Evolutionary conservation across 2,113 vertebrate genomes (phyloP).

Genomic region (Gila orcuttii): DNA sequence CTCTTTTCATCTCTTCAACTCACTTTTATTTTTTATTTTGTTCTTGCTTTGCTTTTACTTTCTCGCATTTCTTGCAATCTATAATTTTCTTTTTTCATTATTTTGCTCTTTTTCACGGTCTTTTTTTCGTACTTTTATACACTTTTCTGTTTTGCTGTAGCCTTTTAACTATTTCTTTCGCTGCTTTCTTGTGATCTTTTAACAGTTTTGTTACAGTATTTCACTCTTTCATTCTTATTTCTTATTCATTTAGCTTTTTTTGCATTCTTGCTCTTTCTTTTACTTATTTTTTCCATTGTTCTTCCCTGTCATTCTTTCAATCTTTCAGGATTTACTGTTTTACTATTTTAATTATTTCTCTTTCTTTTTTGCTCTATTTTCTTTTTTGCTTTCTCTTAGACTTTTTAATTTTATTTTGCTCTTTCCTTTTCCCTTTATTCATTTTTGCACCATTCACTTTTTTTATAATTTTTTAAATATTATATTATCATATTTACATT

Average conservation of each 20-base stretch:
- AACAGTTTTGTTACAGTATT: too few relatives aligned
- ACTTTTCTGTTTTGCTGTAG: background rate
- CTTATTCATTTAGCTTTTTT: background rate
- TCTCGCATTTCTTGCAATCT: background rate
- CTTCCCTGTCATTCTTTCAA: background rate
- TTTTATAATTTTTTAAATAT: too few relatives aligned
- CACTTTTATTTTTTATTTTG: background rate
- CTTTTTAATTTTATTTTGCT: too few relatives aligned
- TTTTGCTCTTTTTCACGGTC: background rate
- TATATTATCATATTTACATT: too few relatives aligned
- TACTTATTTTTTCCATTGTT: background rate
- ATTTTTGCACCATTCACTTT: too few relatives aligned
- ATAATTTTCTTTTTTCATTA: background rate
- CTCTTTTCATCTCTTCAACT: background rate
- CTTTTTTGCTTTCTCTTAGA: too few relatives aligned
- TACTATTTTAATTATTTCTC: too few relatives aligned
- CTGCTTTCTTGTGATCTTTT: too few relatives aligned
- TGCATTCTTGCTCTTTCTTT: background rate
- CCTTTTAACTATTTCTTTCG: background rate
- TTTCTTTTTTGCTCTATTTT: too few relatives aligned
- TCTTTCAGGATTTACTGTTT: background rate
- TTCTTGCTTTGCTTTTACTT: background rate
- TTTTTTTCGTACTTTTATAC: conserved; percentile 15
- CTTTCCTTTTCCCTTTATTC: too few relatives aligned
- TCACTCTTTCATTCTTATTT: background rate